phyloP scores from a whole-genome alignment of 2,888 invertebrate genomes.

The Aphidoletes aphidimyza region DNA sequence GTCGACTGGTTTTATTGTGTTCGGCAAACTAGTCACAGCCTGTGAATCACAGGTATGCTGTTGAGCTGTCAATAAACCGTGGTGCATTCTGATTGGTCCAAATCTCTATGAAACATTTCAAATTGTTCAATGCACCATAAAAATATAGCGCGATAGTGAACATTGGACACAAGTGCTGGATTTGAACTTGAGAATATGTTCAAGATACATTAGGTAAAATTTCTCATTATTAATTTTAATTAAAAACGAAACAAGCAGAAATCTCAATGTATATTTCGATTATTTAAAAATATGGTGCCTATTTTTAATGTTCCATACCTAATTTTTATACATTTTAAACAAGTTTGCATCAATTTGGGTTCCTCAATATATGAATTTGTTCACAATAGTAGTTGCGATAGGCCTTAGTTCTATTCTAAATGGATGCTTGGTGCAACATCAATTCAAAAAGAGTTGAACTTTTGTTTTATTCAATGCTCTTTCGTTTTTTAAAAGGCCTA shows the following conservation, averaged over 20 bases:
- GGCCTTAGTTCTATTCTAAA: no score
- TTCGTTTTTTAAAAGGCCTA: not conserved
- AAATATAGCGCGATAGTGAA: constrained; percentile 14
- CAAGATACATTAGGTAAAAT: no score
- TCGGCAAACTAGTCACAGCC: not conserved
- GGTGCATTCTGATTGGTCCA: constrained; percentile 52
- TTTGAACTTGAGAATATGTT: not conserved
- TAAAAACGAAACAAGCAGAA: no score
- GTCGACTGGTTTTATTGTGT: not conserved
- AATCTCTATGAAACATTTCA: not conserved
- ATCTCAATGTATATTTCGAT: no score
- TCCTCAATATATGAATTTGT: no score
- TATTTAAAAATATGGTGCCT: no score
- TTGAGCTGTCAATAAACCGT: constrained; percentile 50
- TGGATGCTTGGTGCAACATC: not conserved
- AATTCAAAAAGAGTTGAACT: constrained; percentile 11
- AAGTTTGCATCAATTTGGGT: no score
- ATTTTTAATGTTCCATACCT: no score
- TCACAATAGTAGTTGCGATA: no score
- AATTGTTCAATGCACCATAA: not conserved
- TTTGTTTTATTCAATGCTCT: not conserved
- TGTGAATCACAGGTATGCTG: constrained; percentile 12
- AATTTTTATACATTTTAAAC: no score
- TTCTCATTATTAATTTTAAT: no score
- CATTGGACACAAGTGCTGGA: not conserved